phyloP scores from a whole-genome alignment of 1,140 invertebrate genomes.

The Drosophila sp. region DNA sequence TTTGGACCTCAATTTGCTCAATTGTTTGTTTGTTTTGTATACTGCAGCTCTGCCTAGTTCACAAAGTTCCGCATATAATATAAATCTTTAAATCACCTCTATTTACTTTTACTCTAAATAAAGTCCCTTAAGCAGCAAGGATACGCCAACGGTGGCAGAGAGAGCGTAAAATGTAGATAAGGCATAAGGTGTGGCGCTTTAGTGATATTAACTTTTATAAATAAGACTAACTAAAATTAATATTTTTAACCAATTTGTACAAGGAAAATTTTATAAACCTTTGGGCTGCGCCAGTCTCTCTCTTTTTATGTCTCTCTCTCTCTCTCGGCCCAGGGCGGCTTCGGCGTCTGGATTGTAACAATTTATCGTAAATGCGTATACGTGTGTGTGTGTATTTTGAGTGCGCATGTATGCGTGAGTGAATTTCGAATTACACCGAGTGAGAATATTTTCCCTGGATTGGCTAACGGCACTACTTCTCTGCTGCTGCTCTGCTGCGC shows the following conservation, averaged over 20 bases:
- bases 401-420: slow-evolving; percentile 38
- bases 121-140: too few relatives aligned
- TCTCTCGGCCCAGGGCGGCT: slow-evolving; percentile 33
- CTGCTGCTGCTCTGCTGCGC: slow-evolving; percentile 49
- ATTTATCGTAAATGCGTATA: slow-evolving; percentile 36
- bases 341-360: slow-evolving; percentile 50
- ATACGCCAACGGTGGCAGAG: slow-evolving; percentile 6
- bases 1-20: too few relatives aligned
- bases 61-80: too few relatives aligned
- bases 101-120: too few relatives aligned
- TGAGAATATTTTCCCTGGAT: slow-evolving; percentile 39
- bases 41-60: too few relatives aligned
- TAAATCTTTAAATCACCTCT: too few relatives aligned
- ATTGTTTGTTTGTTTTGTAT: too few relatives aligned
- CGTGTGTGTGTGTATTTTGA: slow-evolving; percentile 21
- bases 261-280: slow-evolving; percentile 1
- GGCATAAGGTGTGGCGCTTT: not conserved
- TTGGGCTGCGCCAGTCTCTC: not conserved
- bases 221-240: too few relatives aligned
- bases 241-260: slow-evolving; percentile 8
- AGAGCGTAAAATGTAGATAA: not conserved
- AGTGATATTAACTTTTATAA: too few relatives aligned
- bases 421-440: slow-evolving; percentile 42
- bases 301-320: not conserved
- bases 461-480: slow-evolving; percentile 4